These are phyloP conservation scores for Catharus minimus DNA, from an alignment of 2,113 vertebrate species.

Conservation along the genomic window DNA sequence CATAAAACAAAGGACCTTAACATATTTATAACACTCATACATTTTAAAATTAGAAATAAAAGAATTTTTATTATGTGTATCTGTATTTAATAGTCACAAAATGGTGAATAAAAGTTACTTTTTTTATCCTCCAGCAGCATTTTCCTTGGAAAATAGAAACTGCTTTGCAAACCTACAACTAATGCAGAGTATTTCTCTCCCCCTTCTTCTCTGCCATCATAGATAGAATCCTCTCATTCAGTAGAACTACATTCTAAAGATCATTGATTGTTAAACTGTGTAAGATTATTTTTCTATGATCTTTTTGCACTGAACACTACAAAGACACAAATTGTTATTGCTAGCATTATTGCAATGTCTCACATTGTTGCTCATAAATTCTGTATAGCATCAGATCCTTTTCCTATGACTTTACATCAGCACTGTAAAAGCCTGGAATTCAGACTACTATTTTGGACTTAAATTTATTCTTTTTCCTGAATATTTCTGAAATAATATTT, in stretches of 20 bases:
- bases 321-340: constrained; percentile 61
- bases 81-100: not conserved
- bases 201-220: not conserved
- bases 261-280: constrained; percentile 38
- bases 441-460: not conserved
- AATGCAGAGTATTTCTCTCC: not conserved
- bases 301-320: constrained; percentile 33
- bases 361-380: constrained; percentile 30
- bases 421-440: not conserved
- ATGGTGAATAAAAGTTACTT: not conserved
- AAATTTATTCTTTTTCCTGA: not conserved
- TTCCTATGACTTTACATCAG: not conserved
- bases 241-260: constrained; percentile 39
- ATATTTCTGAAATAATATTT: not conserved
- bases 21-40: not conserved
- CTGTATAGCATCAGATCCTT: constrained; percentile 6
- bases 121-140: not conserved
- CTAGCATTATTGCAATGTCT: constrained; percentile 21
- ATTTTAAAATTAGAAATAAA: not conserved
- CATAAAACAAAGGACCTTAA: not conserved
- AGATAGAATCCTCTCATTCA: constrained; percentile 3
- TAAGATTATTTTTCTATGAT: constrained; percentile 51
- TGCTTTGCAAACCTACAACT: not conserved
- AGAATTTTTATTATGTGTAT: not conserved
- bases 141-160: not conserved